Percentiles rank a stretch among this genome's conserved stretches.
phyloP scores from a whole-genome alignment of 23 tunicate genomes.

The Trididemnum nubilum region DNA sequence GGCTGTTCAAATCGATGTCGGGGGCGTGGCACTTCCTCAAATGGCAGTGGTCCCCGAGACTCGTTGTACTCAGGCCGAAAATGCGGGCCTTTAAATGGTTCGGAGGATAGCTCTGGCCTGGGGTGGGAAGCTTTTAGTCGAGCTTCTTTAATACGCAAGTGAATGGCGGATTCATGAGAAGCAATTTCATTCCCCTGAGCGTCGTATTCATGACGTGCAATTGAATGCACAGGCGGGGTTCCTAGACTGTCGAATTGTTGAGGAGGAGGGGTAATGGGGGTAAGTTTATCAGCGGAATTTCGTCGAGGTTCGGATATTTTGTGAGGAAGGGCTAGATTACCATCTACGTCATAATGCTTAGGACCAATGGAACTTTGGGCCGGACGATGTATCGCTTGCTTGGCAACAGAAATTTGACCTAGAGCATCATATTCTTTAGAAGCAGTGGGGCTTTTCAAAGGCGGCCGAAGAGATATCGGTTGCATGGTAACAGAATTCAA shows the following conservation, averaged over 20 bases:
- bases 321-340: neutral
- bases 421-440: neutral
- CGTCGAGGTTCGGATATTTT: neutral
- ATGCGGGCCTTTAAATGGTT: too few species aligned
- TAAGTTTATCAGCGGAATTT: too few species aligned
- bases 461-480: too few species aligned
- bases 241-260: too few species aligned
- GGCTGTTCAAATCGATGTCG: neutral
- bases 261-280: too few species aligned
- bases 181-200: neutral
- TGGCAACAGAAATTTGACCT: too few species aligned
- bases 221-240: neutral
- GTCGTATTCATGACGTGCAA: neutral
- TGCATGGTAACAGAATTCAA: too few species aligned
- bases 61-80: too few species aligned
- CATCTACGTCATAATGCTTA: neutral
- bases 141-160: conserved; percentile 13
- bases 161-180: neutral
- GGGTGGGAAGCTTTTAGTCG: neutral
- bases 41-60: too few species aligned
- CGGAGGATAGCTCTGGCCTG: neutral
- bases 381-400: neutral
- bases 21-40: too few species aligned
- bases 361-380: neutral
- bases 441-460: neutral